Percentiles rank a stretch among this genome's conserved stretches.
These are phyloP conservation scores for Alcedo quadribrachys DNA, from an alignment of 2,797 vertebrate genomes.

Conservation along the genomic window DNA sequence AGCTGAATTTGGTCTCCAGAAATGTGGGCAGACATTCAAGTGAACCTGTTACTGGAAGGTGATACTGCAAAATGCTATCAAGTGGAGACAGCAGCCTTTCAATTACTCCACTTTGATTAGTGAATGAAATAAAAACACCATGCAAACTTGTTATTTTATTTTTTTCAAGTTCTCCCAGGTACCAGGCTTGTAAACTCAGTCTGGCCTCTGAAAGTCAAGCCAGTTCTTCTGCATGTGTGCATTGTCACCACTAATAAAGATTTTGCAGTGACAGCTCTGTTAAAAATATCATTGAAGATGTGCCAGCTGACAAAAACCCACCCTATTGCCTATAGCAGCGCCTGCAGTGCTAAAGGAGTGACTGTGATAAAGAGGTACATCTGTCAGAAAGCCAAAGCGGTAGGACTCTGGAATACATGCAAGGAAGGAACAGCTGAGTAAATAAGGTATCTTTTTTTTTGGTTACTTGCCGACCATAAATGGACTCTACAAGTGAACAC, in stretches of 20 bases:
- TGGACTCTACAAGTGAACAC: neutral
- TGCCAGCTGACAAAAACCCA: neutral
- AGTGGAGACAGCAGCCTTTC: neutral
- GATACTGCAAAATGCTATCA: neutral
- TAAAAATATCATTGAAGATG: conserved; percentile 19
- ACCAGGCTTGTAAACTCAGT: neutral
- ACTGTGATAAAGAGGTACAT: neutral
- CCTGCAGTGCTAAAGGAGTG: neutral
- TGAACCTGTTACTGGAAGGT: neutral
- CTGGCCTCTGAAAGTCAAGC: neutral
- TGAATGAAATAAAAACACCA: neutral
- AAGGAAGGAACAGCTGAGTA: conserved; percentile 10
- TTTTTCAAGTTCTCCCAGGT: neutral
- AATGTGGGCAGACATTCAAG: neutral
- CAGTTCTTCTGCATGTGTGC: neutral
- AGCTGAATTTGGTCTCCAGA: neutral
- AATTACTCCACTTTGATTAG: neutral
- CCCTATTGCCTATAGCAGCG: neutral
- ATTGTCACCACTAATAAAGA: neutral
- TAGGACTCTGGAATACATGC: neutral
- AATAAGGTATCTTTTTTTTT: conserved; percentile 30
- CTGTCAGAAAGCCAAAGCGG: neutral
- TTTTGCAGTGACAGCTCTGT: conserved; percentile 10
- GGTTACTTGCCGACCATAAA: neutral
- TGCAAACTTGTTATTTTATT: neutral